phyloP scores from a whole-genome alignment of 2,797 vertebrate species.

The Valencia hispanica region DNA sequence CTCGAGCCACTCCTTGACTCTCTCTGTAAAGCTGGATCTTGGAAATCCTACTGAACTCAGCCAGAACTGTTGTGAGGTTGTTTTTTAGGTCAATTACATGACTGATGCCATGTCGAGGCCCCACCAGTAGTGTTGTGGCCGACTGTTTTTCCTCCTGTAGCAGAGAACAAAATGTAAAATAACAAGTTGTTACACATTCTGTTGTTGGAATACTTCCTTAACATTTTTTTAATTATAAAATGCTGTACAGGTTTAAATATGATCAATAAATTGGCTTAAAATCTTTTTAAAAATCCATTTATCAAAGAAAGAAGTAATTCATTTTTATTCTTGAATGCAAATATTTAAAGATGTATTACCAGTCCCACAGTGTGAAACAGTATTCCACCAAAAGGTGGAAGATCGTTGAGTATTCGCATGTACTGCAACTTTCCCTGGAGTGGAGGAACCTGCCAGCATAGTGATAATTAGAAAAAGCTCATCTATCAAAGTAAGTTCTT shows the following conservation, averaged over 20 bases:
- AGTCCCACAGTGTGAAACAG: conserved; percentile 96
- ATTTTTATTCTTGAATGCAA: conserved; percentile 13
- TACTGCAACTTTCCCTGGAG: conserved; percentile 98
- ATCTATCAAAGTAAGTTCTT: conserved; percentile 26
- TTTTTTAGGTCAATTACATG: conserved; percentile 99
- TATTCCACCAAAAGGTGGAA: conserved; percentile 96
- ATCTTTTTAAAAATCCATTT: background rate
- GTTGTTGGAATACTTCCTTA: background rate
- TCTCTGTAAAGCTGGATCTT: conserved; percentile 98
- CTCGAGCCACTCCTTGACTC: conserved; percentile 94
- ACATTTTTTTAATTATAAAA: conserved; percentile 1
- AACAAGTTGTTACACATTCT: background rate
- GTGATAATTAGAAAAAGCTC: conserved; percentile 44
- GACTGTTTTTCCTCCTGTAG: conserved; percentile 94
- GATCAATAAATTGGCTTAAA: background rate
- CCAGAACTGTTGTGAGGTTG: conserved; percentile 97
- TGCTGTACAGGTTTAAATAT: background rate
- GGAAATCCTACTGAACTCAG: conserved; percentile 95
- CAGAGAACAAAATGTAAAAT: conserved; percentile 19
- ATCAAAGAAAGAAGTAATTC: background rate
- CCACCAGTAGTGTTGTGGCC: conserved; percentile 93
- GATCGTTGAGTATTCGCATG: conserved; percentile 95
- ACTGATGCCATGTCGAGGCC: conserved; percentile 96
- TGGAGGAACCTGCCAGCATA: conserved; percentile 86
- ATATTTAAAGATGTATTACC: conserved; percentile 80